Evolutionary conservation across 2,888 invertebrate genomes (phyloP).

Genomic region (Autographa gamma): DNA sequence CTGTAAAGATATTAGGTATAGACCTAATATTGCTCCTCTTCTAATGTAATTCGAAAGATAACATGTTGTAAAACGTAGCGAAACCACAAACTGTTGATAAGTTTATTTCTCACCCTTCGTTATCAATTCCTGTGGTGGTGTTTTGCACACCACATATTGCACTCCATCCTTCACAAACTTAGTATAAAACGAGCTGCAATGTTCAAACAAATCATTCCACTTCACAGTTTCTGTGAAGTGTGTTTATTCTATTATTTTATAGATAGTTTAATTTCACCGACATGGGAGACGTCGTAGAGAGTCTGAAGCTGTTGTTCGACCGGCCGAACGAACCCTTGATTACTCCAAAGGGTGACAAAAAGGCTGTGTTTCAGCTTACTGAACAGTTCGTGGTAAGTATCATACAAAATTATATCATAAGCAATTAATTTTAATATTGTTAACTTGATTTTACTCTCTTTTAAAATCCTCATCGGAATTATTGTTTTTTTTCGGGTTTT

Average conservation of each 20-base stretch:
- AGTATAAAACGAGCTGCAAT: slow-evolving; percentile 57
- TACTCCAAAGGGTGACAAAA: slow-evolving; percentile 89
- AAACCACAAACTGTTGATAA: slow-evolving; percentile 28
- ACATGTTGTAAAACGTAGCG: background rate
- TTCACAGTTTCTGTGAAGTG: slow-evolving; percentile 84
- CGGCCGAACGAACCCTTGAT: slow-evolving; percentile 90
- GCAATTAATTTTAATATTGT: no score
- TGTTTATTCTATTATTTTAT: slow-evolving; percentile 45
- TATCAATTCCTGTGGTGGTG: slow-evolving; percentile 64
- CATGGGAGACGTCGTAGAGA: slow-evolving; percentile 70
- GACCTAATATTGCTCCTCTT: no score
- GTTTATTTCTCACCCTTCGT: slow-evolving; percentile 52
- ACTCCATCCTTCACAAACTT: slow-evolving; percentile 49
- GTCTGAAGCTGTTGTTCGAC: slow-evolving; percentile 86
- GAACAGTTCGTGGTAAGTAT: slow-evolving; percentile 90
- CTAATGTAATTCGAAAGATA: no score
- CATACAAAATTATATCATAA: background rate
- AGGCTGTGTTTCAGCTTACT: slow-evolving; percentile 90
- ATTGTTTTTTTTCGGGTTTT: no score
- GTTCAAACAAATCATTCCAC: slow-evolving; percentile 64
- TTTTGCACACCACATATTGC: slow-evolving; percentile 70
- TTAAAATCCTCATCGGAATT: no score
- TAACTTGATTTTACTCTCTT: no score
- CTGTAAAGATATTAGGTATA: no score
- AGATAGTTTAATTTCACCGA: slow-evolving; percentile 47